A percentile compares a stretch with the other conserved stretches of the same genome.
These are phyloP conservation scores for Apamea anceps DNA, from an alignment of 2,888 invertebrate species.

Conservation along the genomic window DNA sequence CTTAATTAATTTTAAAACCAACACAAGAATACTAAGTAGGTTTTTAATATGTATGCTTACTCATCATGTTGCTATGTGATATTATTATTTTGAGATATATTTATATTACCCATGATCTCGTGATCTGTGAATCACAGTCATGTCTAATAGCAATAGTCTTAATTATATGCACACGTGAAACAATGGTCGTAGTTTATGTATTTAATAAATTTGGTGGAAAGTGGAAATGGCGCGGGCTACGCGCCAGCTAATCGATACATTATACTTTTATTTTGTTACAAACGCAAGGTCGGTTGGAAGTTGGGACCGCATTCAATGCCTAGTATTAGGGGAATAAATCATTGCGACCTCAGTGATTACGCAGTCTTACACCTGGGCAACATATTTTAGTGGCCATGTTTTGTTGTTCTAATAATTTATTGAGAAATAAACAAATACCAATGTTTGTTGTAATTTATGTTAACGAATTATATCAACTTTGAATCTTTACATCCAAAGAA, in stretches of 20 bases:
- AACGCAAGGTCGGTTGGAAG: constrained; percentile 69
- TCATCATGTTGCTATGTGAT: constrained; percentile 30
- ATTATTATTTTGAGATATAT: constrained; percentile 36
- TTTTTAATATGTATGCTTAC: constrained; percentile 34
- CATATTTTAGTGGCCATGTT: background rate
- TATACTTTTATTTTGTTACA: constrained; percentile 70
- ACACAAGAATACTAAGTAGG: constrained; percentile 34
- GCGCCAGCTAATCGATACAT: constrained; percentile 76
- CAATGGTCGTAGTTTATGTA: constrained; percentile 55
- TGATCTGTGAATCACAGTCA: constrained; percentile 43
- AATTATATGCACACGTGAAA: constrained; percentile 41
- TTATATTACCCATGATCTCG: constrained; percentile 24
- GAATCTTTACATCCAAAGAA: background rate
- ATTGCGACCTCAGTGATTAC: constrained; percentile 21
- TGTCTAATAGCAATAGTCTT: constrained; percentile 32
- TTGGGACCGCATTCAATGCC: constrained; percentile 58
- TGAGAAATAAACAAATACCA: constrained; percentile 1
- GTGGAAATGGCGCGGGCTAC: constrained; percentile 70
- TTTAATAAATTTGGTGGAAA: constrained; percentile 69
- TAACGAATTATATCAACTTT: background rate
- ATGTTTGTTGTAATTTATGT: constrained; percentile 1
- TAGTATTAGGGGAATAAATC: constrained; percentile 41
- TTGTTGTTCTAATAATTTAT: background rate
- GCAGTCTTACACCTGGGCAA: background rate
- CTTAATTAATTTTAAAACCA: constrained; percentile 18